A percentile compares a stretch with the other conserved stretches of the same genome.
Conservation (phyloP, 2,888 invertebrate species). For the Aphodius sticticus region DNA sequence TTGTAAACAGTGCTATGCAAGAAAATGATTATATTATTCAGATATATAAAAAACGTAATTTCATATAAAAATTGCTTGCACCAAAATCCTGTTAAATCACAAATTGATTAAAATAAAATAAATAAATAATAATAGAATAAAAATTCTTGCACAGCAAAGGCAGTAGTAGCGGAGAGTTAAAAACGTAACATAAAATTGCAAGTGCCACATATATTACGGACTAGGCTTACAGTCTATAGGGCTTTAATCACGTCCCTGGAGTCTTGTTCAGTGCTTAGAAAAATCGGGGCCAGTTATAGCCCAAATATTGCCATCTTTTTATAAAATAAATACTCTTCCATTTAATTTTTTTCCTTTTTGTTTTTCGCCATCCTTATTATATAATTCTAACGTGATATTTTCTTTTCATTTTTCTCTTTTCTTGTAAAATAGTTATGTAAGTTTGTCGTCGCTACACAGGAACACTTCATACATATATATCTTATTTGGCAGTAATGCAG, state of each 20-base stretch:
- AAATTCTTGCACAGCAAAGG: constrained; percentile 21
- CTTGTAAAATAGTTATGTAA: constrained; percentile 43
- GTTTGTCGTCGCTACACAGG: constrained; percentile 44
- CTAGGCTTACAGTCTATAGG: constrained; percentile 46
- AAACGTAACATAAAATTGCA: constrained; percentile 33
- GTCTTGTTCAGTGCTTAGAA: constrained; percentile 28
- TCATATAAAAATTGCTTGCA: not conserved
- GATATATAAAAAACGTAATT: not conserved
- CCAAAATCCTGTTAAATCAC: constrained; percentile 8
- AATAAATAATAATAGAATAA: not conserved
- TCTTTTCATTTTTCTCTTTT: constrained; percentile 32
- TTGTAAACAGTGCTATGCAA: not conserved
- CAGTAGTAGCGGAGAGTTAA: constrained; percentile 28
- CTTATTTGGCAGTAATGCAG: constrained; percentile 48
- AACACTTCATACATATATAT: constrained; percentile 45
- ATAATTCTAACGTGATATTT: not conserved
- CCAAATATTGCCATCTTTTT: constrained; percentile 43
- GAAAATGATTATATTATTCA: not conserved
- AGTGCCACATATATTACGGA: constrained; percentile 37
- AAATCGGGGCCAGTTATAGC: constrained; percentile 24
- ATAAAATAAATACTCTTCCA: constrained; percentile 38
- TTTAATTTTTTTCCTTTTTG: constrained; percentile 39
- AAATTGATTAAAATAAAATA: constrained; percentile 16
- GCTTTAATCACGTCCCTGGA: constrained; percentile 22
- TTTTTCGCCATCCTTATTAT: not conserved